These are phyloP conservation scores for Horisme vitalbata DNA, from an alignment of 2,888 invertebrate genomes.

Conservation along the genomic window DNA sequence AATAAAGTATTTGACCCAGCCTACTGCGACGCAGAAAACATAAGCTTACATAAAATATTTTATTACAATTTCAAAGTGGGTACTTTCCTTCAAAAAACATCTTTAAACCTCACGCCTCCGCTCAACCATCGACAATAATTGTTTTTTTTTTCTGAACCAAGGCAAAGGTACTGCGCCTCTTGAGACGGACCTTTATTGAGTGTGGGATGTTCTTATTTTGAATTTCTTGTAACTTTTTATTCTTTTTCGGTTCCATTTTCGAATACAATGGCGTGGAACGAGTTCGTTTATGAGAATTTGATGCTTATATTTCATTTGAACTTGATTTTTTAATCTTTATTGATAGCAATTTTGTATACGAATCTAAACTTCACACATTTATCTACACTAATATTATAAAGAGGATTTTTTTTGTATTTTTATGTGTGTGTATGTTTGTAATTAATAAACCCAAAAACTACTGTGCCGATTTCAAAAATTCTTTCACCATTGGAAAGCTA, in stretches of 20 bases:
- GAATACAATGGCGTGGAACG: constrained; percentile 16
- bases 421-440: too few species aligned
- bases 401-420: too few species aligned
- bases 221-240: constrained; percentile 47
- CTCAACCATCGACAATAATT: constrained; percentile 24
- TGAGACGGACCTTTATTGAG: constrained; percentile 53
- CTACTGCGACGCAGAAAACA: too few species aligned
- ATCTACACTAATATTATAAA: too few species aligned
- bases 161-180: constrained; percentile 43
- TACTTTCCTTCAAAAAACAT: constrained; percentile 17
- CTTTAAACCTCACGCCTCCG: constrained; percentile 25
- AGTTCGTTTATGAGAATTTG: background rate
- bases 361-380: too few species aligned
- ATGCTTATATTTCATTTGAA: background rate
- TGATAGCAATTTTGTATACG: too few species aligned
- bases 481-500: too few species aligned
- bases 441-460: too few species aligned
- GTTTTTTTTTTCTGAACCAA: constrained; percentile 32
- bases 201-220: constrained; percentile 64
- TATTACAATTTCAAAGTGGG: background rate
- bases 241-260: constrained; percentile 32
- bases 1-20: too few species aligned
- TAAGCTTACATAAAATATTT: too few species aligned
- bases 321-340: too few species aligned
- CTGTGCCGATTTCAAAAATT: too few species aligned